A percentile compares a stretch with the other conserved stretches of the same genome.
Conservation (phyloP, 2,888 invertebrate species). For the Meiosimyza platycephala region DNA sequence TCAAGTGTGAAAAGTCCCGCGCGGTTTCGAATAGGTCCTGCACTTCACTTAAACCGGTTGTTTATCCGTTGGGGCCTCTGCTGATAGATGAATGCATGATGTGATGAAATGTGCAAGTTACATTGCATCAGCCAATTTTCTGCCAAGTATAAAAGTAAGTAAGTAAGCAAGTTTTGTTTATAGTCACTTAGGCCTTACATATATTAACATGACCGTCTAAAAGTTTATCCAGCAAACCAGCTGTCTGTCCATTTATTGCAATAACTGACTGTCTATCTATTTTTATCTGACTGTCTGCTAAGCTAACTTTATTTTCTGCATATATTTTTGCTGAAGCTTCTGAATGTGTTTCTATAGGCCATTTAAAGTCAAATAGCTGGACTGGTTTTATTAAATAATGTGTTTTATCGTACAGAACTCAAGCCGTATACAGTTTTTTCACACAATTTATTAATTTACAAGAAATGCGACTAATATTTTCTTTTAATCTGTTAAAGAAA, state of each 20-base stretch:
- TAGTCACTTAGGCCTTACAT: background rate
- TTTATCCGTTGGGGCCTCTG: constrained; percentile 14
- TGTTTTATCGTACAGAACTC: no score
- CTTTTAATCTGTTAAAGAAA: no score
- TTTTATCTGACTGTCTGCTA: no score
- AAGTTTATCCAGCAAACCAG: background rate
- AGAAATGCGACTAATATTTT: no score
- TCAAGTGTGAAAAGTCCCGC: background rate
- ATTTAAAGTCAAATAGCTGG: no score
- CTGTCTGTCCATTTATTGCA: background rate
- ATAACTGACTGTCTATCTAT: background rate
- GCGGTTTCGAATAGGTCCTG: background rate
- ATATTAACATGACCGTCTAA: background rate
- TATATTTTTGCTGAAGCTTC: no score
- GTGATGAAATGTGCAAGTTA: constrained; percentile 58
- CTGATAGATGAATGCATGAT: constrained; percentile 10
- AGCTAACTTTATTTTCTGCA: no score
- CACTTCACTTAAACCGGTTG: background rate
- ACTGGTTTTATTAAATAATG: no score
- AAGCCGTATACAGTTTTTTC: no score
- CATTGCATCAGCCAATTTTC: constrained; percentile 65
- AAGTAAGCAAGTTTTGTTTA: background rate
- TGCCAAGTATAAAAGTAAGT: constrained; percentile 5
- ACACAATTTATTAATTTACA: no score
- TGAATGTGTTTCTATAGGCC: no score